phyloP scores from a whole-genome alignment of 1,140 invertebrate species.

The Brachionus rubens region DNA sequence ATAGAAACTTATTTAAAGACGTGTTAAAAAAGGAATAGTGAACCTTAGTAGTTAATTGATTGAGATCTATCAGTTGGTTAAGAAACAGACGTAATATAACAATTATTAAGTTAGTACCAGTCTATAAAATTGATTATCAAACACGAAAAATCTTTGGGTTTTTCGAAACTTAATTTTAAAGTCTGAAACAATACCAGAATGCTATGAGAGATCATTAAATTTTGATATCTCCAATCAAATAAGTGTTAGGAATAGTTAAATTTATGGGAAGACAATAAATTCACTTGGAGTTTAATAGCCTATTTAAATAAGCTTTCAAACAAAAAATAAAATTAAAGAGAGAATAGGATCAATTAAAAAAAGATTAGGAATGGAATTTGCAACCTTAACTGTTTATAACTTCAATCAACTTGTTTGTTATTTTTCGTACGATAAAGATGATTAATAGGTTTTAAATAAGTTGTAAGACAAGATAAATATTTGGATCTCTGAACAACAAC shows the following conservation, averaged over 20 bases:
- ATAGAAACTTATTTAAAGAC: no score
- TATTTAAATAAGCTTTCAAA: background rate
- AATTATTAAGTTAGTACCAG: background rate
- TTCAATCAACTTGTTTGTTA: constrained; percentile 29
- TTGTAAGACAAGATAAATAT: constrained; percentile 38
- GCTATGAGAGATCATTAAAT: background rate
- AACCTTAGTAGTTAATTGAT: no score
- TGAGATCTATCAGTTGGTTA: no score
- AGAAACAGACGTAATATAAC: background rate
- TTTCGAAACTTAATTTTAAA: background rate
- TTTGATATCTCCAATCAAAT: background rate
- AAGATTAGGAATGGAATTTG: background rate
- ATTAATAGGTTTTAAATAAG: constrained; percentile 32
- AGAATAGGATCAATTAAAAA: no score
- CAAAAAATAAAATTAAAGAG: background rate
- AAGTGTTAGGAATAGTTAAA: constrained; percentile 13
- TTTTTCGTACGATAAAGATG: background rate
- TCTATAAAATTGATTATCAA: constrained; percentile 42
- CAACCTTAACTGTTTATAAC: constrained; percentile 11
- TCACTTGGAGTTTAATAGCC: background rate
- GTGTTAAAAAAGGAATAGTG: no score
- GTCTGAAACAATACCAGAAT: background rate
- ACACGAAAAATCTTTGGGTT: constrained; percentile 4
- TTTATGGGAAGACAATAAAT: constrained; percentile 35
- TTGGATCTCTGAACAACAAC: background rate